Conservation (phyloP, 2,797 vertebrate genomes). For the Ctenosaura bakeri region DNA sequence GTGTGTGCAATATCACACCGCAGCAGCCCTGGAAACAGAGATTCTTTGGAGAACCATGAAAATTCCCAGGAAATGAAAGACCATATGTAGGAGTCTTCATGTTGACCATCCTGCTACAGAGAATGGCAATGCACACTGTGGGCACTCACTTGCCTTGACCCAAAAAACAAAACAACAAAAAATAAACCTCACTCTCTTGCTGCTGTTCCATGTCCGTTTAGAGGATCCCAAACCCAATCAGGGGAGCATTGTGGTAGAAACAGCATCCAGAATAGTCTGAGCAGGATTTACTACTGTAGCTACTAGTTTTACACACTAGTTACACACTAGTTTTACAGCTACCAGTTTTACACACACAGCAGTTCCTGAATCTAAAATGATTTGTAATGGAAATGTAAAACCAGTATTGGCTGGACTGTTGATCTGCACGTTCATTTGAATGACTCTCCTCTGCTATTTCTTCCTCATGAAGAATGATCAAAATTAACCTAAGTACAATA, state of each 20-base stretch:
- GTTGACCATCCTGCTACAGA: neutral
- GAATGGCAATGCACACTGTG: neutral
- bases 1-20: no score
- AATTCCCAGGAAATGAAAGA: no score
- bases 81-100: no score
- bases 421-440: neutral
- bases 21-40: no score
- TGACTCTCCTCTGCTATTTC: neutral
- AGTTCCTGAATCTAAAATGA: neutral
- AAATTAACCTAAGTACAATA: constrained; percentile 11
- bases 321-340: no score
- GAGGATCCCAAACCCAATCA: neutral
- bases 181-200: no score
- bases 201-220: neutral
- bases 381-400: neutral
- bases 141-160: neutral
- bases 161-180: no score
- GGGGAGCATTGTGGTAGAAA: neutral
- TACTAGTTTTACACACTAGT: neutral
- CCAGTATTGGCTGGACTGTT: neutral
- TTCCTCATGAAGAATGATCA: neutral
- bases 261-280: neutral
- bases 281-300: neutral
- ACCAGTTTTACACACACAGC: neutral
- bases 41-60: no score